These are phyloP conservation scores for Chloroclysta siterata DNA, from an alignment of 2,888 invertebrate species.

Conservation along the genomic window DNA sequence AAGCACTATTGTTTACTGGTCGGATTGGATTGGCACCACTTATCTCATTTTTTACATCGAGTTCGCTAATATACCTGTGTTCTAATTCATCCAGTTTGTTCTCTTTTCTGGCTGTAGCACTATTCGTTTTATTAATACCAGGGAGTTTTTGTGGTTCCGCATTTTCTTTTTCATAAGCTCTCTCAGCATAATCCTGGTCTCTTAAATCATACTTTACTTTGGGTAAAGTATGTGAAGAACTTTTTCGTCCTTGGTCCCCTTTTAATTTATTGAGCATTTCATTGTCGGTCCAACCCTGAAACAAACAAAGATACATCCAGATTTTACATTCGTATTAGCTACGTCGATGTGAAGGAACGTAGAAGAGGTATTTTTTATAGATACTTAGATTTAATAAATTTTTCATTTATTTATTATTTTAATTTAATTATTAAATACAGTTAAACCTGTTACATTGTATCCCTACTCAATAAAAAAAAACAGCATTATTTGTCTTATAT, in stretches of 20 bases:
- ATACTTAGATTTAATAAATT: too few species aligned
- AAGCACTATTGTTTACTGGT: constrained; percentile 12
- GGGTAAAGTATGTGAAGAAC: constrained; percentile 80
- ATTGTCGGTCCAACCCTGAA: constrained; percentile 79
- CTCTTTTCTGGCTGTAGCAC: constrained; percentile 42
- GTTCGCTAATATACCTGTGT: constrained; percentile 29
- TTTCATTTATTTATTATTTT: too few species aligned
- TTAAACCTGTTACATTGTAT: too few species aligned
- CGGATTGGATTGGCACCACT: constrained; percentile 36
- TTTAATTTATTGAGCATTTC: constrained; percentile 70
- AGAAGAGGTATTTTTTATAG: background rate
- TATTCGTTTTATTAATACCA: constrained; percentile 56
- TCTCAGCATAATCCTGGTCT: constrained; percentile 66
- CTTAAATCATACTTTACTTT: constrained; percentile 68
- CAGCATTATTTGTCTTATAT: too few species aligned
- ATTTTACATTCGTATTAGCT: background rate
- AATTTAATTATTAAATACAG: too few species aligned
- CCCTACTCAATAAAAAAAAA: too few species aligned
- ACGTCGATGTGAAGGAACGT: background rate
- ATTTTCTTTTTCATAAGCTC: constrained; percentile 58
- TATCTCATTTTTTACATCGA: constrained; percentile 16
- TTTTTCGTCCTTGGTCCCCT: constrained; percentile 60
- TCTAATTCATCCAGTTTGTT: constrained; percentile 5
- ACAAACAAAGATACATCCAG: constrained; percentile 9
- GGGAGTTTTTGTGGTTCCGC: constrained; percentile 63